phyloP scores from a whole-genome alignment of 2,113 vertebrate species.

The Halichoerus grypus region DNA sequence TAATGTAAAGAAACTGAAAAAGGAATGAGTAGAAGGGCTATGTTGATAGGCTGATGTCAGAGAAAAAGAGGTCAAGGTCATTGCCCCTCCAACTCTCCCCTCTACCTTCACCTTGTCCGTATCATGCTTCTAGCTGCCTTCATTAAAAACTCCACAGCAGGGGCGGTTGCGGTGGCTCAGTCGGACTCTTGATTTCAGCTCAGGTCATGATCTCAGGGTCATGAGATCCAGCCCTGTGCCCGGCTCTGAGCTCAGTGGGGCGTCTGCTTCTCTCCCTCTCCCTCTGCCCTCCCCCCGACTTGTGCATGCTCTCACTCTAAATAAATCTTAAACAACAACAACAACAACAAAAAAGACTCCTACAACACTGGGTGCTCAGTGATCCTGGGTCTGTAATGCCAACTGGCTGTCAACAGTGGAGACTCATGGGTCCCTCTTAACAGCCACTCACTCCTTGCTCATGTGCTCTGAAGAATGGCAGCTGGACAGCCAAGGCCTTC shows the following conservation, averaged over 20 bases:
- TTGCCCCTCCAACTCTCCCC: neutral
- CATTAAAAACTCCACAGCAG: neutral
- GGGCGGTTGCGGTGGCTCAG: neutral
- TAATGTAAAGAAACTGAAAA: slow-evolving; percentile 36
- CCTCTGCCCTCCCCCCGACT: neutral
- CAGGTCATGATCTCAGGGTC: too few species aligned
- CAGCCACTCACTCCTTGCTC: neutral
- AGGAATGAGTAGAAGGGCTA: neutral
- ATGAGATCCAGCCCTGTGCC: too few species aligned
- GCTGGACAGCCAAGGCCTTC: neutral
- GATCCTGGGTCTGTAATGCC: neutral
- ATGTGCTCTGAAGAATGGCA: neutral
- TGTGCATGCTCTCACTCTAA: neutral
- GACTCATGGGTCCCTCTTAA: neutral
- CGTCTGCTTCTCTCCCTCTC: neutral
- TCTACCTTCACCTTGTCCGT: neutral
- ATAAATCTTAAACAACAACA: neutral
- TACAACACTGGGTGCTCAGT: neutral
- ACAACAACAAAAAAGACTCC: neutral
- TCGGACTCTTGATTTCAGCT: too few species aligned
- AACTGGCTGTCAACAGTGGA: neutral
- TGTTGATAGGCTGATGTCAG: neutral
- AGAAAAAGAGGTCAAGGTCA: neutral
- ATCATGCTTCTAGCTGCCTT: neutral
- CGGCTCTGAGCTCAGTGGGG: too few species aligned